Conservation (phyloP, 2,797 vertebrate species). For the Spinus olivaceus region DNA sequence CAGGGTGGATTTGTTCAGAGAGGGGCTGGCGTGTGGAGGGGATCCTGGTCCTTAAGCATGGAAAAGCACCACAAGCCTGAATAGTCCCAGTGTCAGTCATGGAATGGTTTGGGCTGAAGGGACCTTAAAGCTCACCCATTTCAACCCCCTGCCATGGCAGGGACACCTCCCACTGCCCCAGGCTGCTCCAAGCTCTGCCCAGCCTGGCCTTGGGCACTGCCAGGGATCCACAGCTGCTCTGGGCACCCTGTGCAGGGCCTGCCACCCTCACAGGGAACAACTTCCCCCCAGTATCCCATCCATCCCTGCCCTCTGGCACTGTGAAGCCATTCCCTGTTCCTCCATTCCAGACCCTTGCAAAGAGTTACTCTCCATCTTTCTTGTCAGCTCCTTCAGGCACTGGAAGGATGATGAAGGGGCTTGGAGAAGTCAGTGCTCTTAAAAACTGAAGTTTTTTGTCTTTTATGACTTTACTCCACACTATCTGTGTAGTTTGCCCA, state of each 20-base stretch:
- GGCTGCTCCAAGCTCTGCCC: rapidly evolving
- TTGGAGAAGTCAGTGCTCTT: not conserved
- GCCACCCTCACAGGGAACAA: rapidly evolving
- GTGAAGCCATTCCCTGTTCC: not conserved
- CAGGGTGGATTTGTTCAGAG: not conserved
- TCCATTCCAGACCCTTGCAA: not conserved
- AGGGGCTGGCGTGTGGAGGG: rapidly evolving
- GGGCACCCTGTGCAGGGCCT: not conserved
- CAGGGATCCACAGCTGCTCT: not conserved
- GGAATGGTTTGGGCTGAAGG: not conserved
- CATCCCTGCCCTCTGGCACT: rapidly evolving
- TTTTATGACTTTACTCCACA: not conserved
- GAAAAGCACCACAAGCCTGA: rapidly evolving
- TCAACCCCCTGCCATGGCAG: not conserved
- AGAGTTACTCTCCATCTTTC: not conserved
- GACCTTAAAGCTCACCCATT: not conserved
- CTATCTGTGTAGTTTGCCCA: not conserved
- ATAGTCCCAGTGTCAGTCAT: not conserved
- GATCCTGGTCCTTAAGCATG: not conserved
- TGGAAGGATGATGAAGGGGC: not conserved
- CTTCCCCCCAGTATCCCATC: not conserved
- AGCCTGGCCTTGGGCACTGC: rapidly evolving
- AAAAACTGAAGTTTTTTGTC: rapidly evolving
- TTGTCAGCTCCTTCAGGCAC: not conserved
- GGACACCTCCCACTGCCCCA: rapidly evolving